Evolutionary conservation across 1,140 invertebrate genomes (phyloP).

Genomic region (Tribolium castaneum): DNA sequence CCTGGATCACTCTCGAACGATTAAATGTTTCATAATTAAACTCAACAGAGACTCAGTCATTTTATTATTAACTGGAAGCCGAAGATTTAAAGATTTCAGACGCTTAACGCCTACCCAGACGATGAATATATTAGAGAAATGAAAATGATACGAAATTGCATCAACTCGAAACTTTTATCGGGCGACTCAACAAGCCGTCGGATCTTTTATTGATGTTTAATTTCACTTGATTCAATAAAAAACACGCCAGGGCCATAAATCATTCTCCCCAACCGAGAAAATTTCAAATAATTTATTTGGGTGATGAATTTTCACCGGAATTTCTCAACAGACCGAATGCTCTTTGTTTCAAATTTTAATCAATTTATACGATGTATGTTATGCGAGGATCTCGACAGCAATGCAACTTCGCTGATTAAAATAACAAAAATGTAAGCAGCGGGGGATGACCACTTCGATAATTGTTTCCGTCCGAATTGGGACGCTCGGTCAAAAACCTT

Average conservation of each 20-base stretch:
- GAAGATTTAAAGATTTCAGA: slow-evolving; percentile 6
- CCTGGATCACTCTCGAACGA: slow-evolving; percentile 9
- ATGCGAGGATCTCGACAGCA: too few species aligned
- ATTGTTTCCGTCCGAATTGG: background rate
- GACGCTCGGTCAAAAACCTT: background rate
- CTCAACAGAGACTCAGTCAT: background rate
- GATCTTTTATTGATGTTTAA: background rate
- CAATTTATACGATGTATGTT: background rate
- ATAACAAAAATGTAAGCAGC: background rate
- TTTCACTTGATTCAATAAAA: background rate
- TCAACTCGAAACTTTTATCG: background rate
- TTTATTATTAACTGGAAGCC: slow-evolving; percentile 10
- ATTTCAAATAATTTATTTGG: background rate
- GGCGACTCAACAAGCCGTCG: background rate
- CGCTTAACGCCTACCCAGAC: background rate
- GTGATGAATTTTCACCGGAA: background rate
- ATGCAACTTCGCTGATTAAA: background rate
- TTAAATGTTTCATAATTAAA: slow-evolving; percentile 25
- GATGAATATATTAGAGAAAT: background rate
- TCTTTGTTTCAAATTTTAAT: background rate
- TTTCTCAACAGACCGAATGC: background rate
- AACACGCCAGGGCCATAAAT: background rate
- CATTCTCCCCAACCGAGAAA: background rate
- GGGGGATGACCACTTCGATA: background rate
- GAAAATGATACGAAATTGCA: background rate